Evolutionary conservation across 2,797 vertebrate genomes (phyloP).

Genomic region (Sibirionetta formosa): DNA sequence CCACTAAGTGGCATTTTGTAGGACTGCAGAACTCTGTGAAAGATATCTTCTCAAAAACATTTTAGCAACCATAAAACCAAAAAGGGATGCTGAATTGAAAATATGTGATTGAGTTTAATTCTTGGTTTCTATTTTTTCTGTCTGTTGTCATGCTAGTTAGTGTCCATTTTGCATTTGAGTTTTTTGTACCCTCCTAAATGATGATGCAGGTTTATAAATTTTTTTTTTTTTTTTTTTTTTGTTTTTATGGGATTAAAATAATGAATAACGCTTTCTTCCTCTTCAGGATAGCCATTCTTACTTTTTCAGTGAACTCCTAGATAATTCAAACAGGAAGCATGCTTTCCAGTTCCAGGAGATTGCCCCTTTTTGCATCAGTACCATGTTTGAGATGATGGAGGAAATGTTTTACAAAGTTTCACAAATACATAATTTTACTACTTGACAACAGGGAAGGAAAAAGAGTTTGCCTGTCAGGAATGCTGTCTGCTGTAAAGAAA

Average conservation of each 20-base stretch:
- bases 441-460: slow-evolving; percentile 59
- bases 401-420: slow-evolving; percentile 73
- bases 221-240: not conserved
- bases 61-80: not conserved
- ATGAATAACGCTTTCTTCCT: not conserved
- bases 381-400: slow-evolving; percentile 61
- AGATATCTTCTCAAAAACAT: not conserved
- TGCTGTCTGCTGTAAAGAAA: slow-evolving; percentile 68
- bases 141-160: not conserved
- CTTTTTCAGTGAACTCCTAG: slow-evolving; percentile 37
- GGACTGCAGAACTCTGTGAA: not conserved
- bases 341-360: slow-evolving; percentile 48
- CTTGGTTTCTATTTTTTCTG: not conserved
- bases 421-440: slow-evolving; percentile 51
- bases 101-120: not conserved
- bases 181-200: slow-evolving; percentile 7
- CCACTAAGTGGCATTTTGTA: slow-evolving; percentile 3
- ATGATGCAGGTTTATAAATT: slow-evolving; percentile 23
- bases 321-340: slow-evolving; percentile 60
- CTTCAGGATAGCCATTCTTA: slow-evolving; percentile 32
- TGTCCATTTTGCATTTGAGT: slow-evolving; percentile 12
- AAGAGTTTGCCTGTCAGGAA: slow-evolving; percentile 68
- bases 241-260: slow-evolving; percentile 22
- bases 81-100: slow-evolving; percentile 11
- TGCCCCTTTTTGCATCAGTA: slow-evolving; percentile 72